Base-by-base conservation (phyloP, 2,888 invertebrate species). In the Pandemis cinnamomeana region DNA sequence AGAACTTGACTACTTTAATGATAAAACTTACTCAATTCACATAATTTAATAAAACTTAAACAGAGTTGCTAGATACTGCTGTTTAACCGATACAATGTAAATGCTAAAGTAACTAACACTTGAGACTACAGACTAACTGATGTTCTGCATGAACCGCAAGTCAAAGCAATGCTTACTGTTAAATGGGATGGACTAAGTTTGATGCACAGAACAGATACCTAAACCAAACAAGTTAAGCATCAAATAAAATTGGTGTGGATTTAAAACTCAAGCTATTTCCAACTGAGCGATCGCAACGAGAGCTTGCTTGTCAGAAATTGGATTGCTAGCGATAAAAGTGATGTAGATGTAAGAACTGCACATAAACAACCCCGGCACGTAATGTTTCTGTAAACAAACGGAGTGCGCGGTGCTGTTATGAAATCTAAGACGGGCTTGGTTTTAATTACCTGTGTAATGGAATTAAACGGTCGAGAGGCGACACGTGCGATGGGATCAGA, bases 391-490 rank as follows among this genome's bases (percentile, higher is more conserved):
- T 66, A 70, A 73, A 73, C 70, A 73, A 70, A 27, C 53, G 51
- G 61, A 27, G 4, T 46, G 55, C 20, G 73, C 61, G 36, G 20
- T 58, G 58, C 80, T 79, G 79, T 83, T 83, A 83, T 82, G 82
- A 83, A 86, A 86, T 84, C 80, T 79, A 80, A 84, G 80, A 79
- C 82, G 78, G 76, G 77, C 82, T 84, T 80, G 80, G 79, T 82
- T 85, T 85, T 85, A 87, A 88, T 88, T 85, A 84, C 81, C 82
- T 83, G 84, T 83, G 80, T 86, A 86, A 88, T 87, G 86, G 84
- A 85, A 87, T 88, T 80, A 85, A 82, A 85, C 82, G 85, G 80
- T 79, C 77, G 82, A 82, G 76, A 79, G 78, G 77, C 76, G 77
- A 77, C 48, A 60, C 76, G 81, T 79, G 79, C 76, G 80, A 78